A percentile compares a stretch with the other conserved stretches of the same genome.
phyloP scores from a whole-genome alignment of 2,888 invertebrate species.

The Heliconius ismenius region DNA sequence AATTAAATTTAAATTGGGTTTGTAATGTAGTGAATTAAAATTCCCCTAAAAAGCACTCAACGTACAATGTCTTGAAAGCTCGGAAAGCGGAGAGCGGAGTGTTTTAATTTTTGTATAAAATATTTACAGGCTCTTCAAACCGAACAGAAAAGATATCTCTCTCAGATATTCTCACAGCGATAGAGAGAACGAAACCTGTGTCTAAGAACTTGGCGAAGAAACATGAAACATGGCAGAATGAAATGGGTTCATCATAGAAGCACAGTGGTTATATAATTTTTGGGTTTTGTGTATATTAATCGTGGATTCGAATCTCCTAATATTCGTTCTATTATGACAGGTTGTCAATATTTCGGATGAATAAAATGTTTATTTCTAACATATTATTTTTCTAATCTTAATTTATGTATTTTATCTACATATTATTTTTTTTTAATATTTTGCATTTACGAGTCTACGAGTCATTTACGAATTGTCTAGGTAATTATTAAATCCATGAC shows the following conservation, averaged over 20 bases:
- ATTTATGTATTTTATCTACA: no score
- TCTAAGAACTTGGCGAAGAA: constrained; percentile 79
- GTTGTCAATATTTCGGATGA: not conserved
- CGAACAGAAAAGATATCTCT: constrained; percentile 67
- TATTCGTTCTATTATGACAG: not conserved
- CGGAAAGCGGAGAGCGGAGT: no score
- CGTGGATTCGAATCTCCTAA: not conserved
- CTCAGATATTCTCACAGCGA: constrained; percentile 75
- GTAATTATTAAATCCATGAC: not conserved
- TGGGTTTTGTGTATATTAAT: not conserved
- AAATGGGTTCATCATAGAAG: constrained; percentile 80
- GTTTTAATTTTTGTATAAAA: no score
- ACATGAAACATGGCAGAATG: constrained; percentile 84
- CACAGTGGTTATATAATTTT: not conserved
- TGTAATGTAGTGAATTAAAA: no score
- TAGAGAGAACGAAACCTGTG: constrained; percentile 82
- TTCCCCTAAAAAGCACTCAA: no score
- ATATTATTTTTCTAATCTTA: not conserved
- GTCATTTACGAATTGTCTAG: not conserved
- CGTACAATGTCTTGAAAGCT: no score
- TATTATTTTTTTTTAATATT: not conserved
- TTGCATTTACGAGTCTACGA: no score
- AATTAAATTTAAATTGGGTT: no score
- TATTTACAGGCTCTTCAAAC: constrained; percentile 40
- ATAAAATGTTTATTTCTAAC: not conserved